phyloP scores from a whole-genome alignment of 2,797 vertebrate genomes.

The Myotis findleyi region DNA sequence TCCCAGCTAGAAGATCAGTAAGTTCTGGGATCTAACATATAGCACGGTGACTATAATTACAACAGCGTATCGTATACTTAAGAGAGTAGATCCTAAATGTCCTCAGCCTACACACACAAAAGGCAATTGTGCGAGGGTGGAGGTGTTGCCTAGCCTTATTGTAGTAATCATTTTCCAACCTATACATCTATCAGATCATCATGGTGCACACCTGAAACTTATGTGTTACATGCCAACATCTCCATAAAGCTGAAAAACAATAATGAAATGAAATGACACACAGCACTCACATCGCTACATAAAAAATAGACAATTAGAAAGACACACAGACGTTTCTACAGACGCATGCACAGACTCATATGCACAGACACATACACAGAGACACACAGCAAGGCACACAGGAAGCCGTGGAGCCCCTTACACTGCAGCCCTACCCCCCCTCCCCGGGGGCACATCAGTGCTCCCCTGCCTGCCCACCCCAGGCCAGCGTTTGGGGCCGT shows the following conservation, averaged over 20 bases:
- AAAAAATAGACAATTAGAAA: neutral
- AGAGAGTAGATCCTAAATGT: neutral
- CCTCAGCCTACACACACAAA: neutral
- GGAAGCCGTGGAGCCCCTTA: neutral
- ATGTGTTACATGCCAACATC: accelerated
- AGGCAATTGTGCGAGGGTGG: no score
- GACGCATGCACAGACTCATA: accelerated
- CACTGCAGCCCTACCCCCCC: neutral
- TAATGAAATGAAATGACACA: neutral
- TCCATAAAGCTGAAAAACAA: neutral
- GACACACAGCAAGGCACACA: neutral
- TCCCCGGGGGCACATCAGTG: neutral
- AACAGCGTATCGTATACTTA: no score
- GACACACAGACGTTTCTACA: neutral
- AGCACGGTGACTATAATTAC: neutral
- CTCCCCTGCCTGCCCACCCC: neutral
- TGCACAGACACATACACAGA: neutral
- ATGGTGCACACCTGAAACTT: accelerated
- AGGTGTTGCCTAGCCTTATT: no score
- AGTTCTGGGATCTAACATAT: neutral
- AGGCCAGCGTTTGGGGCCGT: neutral
- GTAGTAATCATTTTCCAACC: no score
- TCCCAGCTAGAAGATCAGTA: neutral
- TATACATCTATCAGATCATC: neutral
- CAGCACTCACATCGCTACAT: neutral